Conservation (phyloP, 2,797 vertebrate genomes). For the Peromyscus melanophrys region DNA sequence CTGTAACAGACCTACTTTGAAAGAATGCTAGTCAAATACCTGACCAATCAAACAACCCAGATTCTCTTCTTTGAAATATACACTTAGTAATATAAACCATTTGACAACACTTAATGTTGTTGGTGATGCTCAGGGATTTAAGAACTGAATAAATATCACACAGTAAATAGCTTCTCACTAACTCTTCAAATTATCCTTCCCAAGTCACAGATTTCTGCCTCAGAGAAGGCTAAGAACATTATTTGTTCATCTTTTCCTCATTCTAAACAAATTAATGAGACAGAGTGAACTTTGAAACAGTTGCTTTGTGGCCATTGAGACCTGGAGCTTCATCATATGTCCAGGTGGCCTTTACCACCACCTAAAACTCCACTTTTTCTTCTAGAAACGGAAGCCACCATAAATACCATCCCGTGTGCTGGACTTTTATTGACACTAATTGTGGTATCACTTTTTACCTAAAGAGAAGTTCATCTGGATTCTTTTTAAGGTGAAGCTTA, state of each 20-base stretch:
- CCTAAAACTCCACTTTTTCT: not conserved
- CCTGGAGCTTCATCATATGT: not conserved
- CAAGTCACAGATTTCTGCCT: not conserved
- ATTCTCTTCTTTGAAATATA: constrained; percentile 39
- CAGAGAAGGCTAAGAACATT: not conserved
- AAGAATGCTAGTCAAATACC: not conserved
- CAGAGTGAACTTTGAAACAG: not conserved
- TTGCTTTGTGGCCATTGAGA: not conserved
- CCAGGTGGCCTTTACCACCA: too few species aligned
- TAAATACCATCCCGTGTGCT: not conserved
- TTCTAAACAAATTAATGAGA: not conserved
- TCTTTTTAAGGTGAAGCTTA: not conserved
- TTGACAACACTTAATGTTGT: constrained; percentile 9
- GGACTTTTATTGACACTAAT: not conserved
- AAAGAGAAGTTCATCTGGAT: not conserved
- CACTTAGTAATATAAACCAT: not conserved
- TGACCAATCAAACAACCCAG: not conserved
- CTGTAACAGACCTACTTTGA: not conserved
- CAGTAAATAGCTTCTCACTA: not conserved
- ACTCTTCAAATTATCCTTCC: not conserved
- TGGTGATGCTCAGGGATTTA: not conserved
- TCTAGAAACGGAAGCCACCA: not conserved
- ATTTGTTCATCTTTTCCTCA: not conserved
- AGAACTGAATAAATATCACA: not conserved
- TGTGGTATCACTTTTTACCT: not conserved